A percentile compares a stretch with the other conserved stretches of the same genome.
Evolutionary conservation across 2,888 invertebrate species (phyloP).

Genomic region (Marronus borbonicus): DNA sequence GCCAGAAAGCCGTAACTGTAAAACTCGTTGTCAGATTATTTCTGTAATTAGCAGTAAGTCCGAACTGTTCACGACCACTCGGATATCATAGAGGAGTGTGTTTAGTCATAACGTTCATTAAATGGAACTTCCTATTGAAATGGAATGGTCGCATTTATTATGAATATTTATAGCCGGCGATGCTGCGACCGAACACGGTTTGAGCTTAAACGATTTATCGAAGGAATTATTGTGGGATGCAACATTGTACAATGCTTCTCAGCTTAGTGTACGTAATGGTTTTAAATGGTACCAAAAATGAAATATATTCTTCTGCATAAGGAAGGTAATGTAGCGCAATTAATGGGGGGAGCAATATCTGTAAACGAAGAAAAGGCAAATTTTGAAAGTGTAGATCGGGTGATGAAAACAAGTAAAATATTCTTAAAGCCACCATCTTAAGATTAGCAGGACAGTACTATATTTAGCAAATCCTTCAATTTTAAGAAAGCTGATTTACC

Average conservation of each 20-base stretch:
- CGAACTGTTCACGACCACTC: slow-evolving; percentile 37
- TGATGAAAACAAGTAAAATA: no score
- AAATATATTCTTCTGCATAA: no score
- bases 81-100: slow-evolving; percentile 22
- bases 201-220: slow-evolving; percentile 24
- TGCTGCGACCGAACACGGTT: background rate
- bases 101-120: slow-evolving; percentile 17
- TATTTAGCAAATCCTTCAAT: background rate
- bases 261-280: background rate
- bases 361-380: no score
- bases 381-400: no score
- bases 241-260: background rate
- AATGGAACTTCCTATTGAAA: slow-evolving; percentile 26
- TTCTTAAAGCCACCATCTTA: no score
- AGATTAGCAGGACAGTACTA: no score
- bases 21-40: slow-evolving; percentile 58
- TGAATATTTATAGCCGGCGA: slow-evolving; percentile 16
- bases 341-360: no score
- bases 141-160: slow-evolving; percentile 21
- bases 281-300: background rate
- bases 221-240: slow-evolving; percentile 3
- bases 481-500: background rate
- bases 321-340: no score
- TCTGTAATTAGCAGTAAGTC: slow-evolving; percentile 56
- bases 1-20: slow-evolving; percentile 58